Evolutionary conservation across 2,888 invertebrate species (phyloP), one percentile per base, ranked within the genome.

Genomic region (Bedellia somnulentella): DNA sequence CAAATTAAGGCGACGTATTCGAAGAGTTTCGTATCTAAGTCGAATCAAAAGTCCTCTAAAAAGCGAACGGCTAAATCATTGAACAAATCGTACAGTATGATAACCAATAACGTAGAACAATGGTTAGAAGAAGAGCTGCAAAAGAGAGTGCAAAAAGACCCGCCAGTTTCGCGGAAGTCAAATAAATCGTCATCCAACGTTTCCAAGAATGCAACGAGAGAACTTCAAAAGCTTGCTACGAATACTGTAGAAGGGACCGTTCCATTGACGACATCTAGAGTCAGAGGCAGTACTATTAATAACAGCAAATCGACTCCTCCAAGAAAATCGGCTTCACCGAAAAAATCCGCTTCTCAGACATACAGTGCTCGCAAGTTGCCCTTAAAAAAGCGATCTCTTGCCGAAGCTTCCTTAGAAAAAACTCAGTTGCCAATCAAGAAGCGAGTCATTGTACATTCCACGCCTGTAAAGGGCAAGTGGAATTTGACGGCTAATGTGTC

Each of bases 331-430:
- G n/a, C n/a, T n/a, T n/a, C n/a, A n/a, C 18, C 29, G 0, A n/a
- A n/a, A 18, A 47, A 40, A 15, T 53, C 56, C 0, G 49, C 52
- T 0, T 44, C 55, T 0, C 49, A 54, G 17, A 12, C 45, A 3
- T 58, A 60, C 41, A 42, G 49, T 28, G 46, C 50, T 2, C 56
- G 49, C 12, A 52, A 39, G 1, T 33, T 73, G 37, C 70, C 70
- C 0, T 38, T 70, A 2, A 71, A 70, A 39, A 71, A 71, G 44
- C 42, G 70, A 1, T 67, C 64, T 0, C 13, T 63, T 2, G 27
- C 15, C 5, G 24, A 32, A 11, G 14, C 9, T 9, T 28, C 27
- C 22, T 18, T 29, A 8, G 26, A 22, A 10, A 31, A 27, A 5
- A 25, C 14, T 21, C 17, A 15, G 15, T 33, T 64, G 43, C 67